Conservation (phyloP, 2,888 invertebrate genomes). For the Tipula confusa region DNA sequence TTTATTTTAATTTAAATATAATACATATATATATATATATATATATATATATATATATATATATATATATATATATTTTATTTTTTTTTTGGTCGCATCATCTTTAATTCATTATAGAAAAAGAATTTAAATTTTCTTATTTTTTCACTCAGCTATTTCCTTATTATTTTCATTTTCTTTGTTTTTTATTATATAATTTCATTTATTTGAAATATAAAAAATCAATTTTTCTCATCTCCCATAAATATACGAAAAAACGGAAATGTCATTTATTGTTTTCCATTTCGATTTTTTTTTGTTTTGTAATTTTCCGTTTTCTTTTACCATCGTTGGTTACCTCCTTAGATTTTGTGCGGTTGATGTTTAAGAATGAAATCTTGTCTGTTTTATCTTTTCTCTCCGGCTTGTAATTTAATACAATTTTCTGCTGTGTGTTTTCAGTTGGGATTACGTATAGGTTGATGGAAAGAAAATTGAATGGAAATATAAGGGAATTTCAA, state of each 20-base stretch:
- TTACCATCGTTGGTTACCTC: neutral
- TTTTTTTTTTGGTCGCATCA: neutral
- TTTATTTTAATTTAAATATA: slow-evolving; percentile 25
- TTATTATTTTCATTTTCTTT: neutral
- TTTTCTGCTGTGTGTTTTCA: neutral
- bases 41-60: no score
- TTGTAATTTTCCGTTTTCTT: neutral
- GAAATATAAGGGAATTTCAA: neutral
- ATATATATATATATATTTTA: no score
- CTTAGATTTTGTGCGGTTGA: neutral
- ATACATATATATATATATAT: no score
- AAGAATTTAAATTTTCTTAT: neutral
- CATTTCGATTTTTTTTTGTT: neutral
- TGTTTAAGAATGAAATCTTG: neutral
- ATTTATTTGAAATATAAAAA: slow-evolving; percentile 12
- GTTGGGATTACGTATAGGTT: neutral
- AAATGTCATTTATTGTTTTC: slow-evolving; percentile 9
- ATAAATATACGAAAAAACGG: neutral
- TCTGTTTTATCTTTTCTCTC: neutral
- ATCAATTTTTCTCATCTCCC: neutral
- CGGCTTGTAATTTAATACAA: neutral
- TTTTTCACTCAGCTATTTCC: neutral
- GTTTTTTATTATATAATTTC: slow-evolving; percentile 1
- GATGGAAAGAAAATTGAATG: slow-evolving; percentile 20
- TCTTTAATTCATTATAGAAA: slow-evolving; percentile 8